Percentiles rank a stretch among this genome's conserved stretches.
These are phyloP conservation scores for Incurvaria masculella DNA, from an alignment of 2,888 invertebrate species.

Conservation along the genomic window DNA sequence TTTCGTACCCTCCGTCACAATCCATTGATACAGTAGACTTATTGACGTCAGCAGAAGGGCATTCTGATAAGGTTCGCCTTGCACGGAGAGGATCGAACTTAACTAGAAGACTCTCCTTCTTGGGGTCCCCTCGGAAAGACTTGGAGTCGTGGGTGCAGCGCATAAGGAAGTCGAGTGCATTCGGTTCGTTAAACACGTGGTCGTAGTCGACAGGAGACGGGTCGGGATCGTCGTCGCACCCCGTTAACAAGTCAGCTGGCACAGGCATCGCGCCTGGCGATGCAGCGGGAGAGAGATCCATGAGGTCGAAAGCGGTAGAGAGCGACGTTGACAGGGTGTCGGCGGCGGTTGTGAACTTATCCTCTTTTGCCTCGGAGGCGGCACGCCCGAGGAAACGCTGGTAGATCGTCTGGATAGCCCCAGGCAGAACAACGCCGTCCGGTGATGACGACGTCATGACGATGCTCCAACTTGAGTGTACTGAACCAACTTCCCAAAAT, in stretches of 20 bases:
- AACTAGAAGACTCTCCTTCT: conserved; percentile 64
- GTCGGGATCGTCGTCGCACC: conserved; percentile 36
- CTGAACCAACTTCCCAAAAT: background rate
- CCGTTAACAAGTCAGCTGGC: conserved; percentile 39
- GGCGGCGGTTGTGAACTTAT: conserved; percentile 21
- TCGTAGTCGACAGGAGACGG: conserved; percentile 33
- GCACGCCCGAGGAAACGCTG: background rate
- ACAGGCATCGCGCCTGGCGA: conserved; percentile 21
- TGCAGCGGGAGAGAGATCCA: conserved; percentile 34
- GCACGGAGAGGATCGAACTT: conserved; percentile 60
- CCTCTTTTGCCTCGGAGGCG: background rate
- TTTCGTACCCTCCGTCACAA: conserved; percentile 43
- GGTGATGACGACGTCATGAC: background rate
- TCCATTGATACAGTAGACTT: background rate
- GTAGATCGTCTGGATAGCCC: background rate
- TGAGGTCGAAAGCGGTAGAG: conserved; percentile 38
- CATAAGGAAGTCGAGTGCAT: conserved; percentile 53
- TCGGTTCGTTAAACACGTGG: conserved; percentile 55
- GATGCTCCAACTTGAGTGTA: background rate
- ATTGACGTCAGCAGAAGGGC: background rate
- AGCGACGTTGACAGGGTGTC: conserved; percentile 37
- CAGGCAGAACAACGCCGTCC: background rate
- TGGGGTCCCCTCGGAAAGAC: conserved; percentile 28
- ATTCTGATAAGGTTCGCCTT: conserved; percentile 17
- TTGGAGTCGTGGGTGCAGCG: conserved; percentile 39